Conservation (phyloP, 2,797 vertebrate species). For the Hybognathus amarus region DNA sequence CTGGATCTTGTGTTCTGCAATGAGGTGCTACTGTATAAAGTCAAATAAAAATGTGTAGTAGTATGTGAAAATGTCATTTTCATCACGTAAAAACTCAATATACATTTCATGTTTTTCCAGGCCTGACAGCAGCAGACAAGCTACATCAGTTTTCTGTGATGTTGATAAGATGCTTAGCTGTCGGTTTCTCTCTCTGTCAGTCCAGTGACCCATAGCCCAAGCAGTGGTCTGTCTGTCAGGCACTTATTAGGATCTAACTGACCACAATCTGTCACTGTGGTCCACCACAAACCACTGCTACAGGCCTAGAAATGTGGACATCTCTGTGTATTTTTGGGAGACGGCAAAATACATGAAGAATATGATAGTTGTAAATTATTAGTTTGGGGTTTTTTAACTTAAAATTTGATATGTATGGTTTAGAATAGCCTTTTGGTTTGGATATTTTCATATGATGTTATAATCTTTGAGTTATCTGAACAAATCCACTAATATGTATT, state of each 20-base stretch:
- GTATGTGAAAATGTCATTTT: neutral
- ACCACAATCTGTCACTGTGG: conserved; percentile 16
- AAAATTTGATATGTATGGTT: neutral
- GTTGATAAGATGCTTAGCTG: conserved; percentile 22
- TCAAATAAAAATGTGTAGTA: neutral
- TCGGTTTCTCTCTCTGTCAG: conserved; percentile 9
- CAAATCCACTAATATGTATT: neutral
- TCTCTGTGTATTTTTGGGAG: neutral
- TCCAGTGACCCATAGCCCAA: conserved; percentile 3
- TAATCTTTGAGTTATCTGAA: neutral
- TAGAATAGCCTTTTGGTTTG: neutral
- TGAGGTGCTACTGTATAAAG: no score
- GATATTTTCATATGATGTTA: neutral
- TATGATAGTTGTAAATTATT: neutral
- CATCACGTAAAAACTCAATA: neutral
- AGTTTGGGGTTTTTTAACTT: fast-evolving
- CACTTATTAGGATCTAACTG: conserved; percentile 14
- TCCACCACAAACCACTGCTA: conserved; percentile 35
- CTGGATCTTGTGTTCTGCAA: no score
- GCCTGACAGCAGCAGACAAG: neutral
- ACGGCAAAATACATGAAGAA: neutral
- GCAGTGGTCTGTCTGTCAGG: conserved; percentile 10
- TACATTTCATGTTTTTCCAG: neutral
- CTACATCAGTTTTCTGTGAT: conserved; percentile 13
- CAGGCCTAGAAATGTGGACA: neutral